Percentiles rank a stretch among this genome's conserved stretches.
Conservation (phyloP, 2,113 vertebrate species). For the Saguinus imperator region DNA sequence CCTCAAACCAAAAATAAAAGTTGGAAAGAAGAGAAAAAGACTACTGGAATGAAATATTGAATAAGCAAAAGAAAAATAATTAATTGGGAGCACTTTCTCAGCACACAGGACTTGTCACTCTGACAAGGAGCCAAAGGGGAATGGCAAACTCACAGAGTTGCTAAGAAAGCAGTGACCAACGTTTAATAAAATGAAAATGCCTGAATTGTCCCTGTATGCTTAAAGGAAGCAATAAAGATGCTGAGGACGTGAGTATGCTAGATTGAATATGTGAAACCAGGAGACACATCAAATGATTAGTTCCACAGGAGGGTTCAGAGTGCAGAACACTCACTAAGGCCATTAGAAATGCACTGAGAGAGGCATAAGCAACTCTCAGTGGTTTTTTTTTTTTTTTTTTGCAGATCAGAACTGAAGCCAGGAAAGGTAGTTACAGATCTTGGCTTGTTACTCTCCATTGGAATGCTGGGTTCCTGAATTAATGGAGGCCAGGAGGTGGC, state of each 20-base stretch:
- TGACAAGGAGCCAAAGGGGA: neutral
- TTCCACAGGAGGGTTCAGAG: neutral
- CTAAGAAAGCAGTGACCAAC: neutral
- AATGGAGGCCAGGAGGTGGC: constrained; percentile 9
- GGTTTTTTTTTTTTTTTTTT: neutral
- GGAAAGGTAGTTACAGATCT: neutral
- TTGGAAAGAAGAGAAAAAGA: too few relatives aligned
- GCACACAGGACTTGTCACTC: neutral
- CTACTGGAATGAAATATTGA: neutral
- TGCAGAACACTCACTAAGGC: neutral
- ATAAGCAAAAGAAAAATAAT: neutral
- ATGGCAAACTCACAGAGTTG: neutral
- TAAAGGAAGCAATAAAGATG: neutral
- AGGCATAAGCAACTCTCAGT: neutral
- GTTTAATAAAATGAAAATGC: neutral
- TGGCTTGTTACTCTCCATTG: neutral
- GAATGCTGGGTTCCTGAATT: neutral
- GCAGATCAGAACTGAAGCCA: neutral
- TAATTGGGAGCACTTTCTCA: neutral
- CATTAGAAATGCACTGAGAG: neutral
- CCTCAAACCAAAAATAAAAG: too few relatives aligned
- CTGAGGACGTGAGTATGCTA: neutral
- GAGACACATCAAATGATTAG: neutral
- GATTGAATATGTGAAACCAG: neutral
- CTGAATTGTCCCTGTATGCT: too few relatives aligned